These are phyloP conservation scores for Trachemys scripta DNA, from an alignment of 2,113 vertebrate species.

Conservation along the genomic window DNA sequence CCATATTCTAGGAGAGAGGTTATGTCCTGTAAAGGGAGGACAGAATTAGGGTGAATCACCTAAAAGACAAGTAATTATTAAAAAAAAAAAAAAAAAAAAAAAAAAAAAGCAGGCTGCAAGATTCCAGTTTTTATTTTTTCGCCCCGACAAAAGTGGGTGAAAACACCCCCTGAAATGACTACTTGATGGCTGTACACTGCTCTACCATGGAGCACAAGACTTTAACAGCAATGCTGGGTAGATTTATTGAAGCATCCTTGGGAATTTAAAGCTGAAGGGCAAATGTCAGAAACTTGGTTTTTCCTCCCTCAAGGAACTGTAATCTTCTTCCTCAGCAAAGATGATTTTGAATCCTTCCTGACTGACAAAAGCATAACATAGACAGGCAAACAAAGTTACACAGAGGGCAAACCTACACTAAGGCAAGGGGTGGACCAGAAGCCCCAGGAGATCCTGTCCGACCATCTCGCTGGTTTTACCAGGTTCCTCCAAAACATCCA, in stretches of 20 bases:
- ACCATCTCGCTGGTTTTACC: background rate
- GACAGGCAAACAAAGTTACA: conserved; percentile 9
- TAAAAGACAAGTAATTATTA: background rate
- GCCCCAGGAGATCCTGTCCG: background rate
- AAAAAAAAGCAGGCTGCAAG: conserved; percentile 9
- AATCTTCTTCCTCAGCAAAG: background rate
- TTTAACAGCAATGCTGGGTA: conserved; percentile 22
- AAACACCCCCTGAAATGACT: conserved; percentile 35
- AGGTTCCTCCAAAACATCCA: background rate
- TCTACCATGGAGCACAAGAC: conserved; percentile 46
- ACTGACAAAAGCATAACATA: background rate
- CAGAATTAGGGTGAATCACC: conserved; percentile 13
- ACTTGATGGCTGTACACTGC: conserved; percentile 19
- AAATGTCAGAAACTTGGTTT: conserved; percentile 42
- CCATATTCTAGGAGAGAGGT: background rate
- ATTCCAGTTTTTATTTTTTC: background rate
- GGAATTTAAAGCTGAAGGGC: conserved; percentile 74
- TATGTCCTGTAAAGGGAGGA: conserved; percentile 21
- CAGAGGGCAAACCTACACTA: background rate
- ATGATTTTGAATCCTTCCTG: background rate
- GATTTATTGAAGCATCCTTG: conserved; percentile 70
- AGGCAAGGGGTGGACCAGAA: background rate
- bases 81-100: background rate
- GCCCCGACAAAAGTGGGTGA: background rate
- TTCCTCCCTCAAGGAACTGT: conserved; percentile 13